These are phyloP conservation scores for Paradoxurus hermaphroditus DNA, from an alignment of 2,113 vertebrate species.

Conservation along the genomic window DNA sequence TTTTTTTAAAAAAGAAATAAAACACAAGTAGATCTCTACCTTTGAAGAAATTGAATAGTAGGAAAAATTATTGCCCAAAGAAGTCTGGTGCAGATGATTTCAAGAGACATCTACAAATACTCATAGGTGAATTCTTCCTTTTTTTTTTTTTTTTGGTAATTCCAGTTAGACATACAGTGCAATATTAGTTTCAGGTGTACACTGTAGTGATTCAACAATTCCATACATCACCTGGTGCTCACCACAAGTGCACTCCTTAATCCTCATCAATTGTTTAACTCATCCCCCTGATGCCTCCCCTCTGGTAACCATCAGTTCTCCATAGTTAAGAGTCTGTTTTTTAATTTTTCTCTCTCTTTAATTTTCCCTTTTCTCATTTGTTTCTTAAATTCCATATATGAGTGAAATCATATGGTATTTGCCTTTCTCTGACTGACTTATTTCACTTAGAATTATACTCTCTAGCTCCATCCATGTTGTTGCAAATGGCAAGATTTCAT, in stretches of 20 bases:
- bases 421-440: neutral
- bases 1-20: too few relatives aligned
- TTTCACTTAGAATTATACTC: neutral
- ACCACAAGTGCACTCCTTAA: neutral
- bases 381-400: neutral
- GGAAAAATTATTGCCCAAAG: neutral
- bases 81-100: neutral
- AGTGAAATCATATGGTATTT: neutral
- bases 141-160: neutral
- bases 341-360: neutral
- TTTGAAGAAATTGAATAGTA: neutral
- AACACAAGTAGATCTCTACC: neutral
- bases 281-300: neutral
- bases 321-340: neutral
- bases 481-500: neutral
- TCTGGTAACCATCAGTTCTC: neutral
- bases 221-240: neutral
- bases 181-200: neutral
- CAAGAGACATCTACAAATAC: neutral
- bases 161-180: neutral
- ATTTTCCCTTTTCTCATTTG: neutral
- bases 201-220: neutral
- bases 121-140: neutral
- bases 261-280: neutral
- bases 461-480: neutral